Conservation (phyloP, 2,797 vertebrate species). For the Silurus lanzhouensis region DNA sequence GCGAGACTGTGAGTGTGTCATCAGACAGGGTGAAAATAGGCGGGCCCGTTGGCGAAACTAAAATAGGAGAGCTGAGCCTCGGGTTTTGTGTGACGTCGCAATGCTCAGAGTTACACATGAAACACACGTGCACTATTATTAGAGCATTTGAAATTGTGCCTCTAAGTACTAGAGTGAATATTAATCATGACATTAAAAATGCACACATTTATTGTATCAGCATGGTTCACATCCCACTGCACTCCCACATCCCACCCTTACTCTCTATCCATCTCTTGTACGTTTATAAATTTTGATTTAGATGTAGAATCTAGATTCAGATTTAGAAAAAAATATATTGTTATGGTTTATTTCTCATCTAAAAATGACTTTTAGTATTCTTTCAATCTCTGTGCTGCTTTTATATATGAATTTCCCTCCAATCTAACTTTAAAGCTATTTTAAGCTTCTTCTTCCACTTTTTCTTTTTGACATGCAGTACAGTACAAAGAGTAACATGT, state of each 20-base stretch:
- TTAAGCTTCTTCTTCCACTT: not conserved
- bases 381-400: too few species aligned
- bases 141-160: not conserved
- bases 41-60: conserved; percentile 39
- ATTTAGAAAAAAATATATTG: too few species aligned
- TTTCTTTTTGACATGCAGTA: not conserved
- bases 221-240: not conserved
- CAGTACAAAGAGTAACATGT: not conserved
- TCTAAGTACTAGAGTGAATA: not conserved
- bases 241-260: too few species aligned
- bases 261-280: too few species aligned
- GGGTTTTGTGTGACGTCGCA: conserved; percentile 8
- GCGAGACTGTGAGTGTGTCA: conserved; percentile 21
- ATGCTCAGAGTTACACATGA: not conserved
- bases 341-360: too few species aligned
- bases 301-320: too few species aligned
- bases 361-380: too few species aligned
- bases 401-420: too few species aligned
- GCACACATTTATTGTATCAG: too few species aligned
- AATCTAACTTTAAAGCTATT: not conserved
- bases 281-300: too few species aligned
- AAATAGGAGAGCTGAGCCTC: conserved; percentile 27
- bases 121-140: conserved; percentile 20
- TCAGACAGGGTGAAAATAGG: conserved; percentile 42
- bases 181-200: not conserved